Percentiles rank a stretch among this genome's conserved stretches.
phyloP scores from a whole-genome alignment of 2,797 vertebrate genomes.

The Loris lydekkerianus region DNA sequence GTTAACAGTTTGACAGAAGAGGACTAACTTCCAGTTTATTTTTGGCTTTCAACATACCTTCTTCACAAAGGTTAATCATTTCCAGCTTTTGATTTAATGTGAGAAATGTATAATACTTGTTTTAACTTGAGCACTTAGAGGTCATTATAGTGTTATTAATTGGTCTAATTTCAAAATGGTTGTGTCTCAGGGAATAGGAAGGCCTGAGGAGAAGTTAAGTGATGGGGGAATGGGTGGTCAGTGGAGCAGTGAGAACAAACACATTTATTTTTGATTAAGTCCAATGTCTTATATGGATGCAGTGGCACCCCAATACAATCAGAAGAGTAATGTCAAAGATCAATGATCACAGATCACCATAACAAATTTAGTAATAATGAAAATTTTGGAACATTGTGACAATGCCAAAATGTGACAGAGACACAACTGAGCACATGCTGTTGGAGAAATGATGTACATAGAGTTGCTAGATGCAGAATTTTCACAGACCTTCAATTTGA shows the following conservation, averaged over 20 bases:
- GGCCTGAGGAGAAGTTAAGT: neutral
- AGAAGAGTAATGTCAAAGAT: neutral
- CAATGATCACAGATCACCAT: neutral
- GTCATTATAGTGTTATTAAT: neutral
- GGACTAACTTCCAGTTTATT: neutral
- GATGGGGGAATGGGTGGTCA: neutral
- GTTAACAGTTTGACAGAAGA: neutral
- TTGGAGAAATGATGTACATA: neutral
- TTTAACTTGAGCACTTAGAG: neutral
- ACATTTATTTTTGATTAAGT: neutral
- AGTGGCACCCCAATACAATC: neutral
- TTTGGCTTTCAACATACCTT: neutral
- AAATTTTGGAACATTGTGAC: neutral
- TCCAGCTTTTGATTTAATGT: neutral
- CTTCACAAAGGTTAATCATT: neutral
- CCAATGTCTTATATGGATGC: neutral
- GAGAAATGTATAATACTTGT: neutral
- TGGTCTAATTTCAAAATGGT: neutral
- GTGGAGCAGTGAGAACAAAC: neutral
- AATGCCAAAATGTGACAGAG: neutral
- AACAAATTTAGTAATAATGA: neutral
- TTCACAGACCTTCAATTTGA: neutral
- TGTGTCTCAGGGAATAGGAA: neutral
- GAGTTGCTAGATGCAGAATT: neutral
- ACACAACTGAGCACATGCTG: neutral